Conservation (phyloP, 2,797 vertebrate genomes). For the Cynopterus sphinx region DNA sequence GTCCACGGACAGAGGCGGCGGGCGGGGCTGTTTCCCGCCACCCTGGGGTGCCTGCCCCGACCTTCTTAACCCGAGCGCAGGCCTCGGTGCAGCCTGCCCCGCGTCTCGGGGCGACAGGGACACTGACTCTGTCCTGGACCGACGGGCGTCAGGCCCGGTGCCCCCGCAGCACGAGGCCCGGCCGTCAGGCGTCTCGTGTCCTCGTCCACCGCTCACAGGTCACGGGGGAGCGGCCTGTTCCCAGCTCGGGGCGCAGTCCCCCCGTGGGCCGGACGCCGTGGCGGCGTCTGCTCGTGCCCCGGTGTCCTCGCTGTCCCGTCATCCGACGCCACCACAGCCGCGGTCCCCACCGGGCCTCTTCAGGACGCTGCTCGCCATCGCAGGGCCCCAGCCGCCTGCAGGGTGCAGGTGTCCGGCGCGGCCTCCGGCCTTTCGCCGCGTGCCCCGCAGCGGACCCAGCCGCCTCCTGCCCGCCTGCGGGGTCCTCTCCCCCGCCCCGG, state of each 20-base stretch:
- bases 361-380: not conserved
- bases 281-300: fast-evolving
- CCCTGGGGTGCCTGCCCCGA: too few species aligned
- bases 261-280: fast-evolving
- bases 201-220: fast-evolving
- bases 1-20: fast-evolving
- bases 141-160: fast-evolving
- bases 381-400: not conserved
- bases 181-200: fast-evolving
- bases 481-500: fast-evolving
- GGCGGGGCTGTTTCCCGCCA: too few species aligned
- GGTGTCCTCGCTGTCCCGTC: not conserved
- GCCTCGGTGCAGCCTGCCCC: fast-evolving
- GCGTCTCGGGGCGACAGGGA: not conserved
- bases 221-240: not conserved
- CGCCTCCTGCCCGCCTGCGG: not conserved
- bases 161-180: fast-evolving
- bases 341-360: fast-evolving
- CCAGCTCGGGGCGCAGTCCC: fast-evolving
- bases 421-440: fast-evolving
- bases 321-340: fast-evolving
- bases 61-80: not conserved
- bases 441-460: not conserved
- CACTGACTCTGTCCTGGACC: not conserved
- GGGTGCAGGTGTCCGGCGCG: not conserved